A percentile compares a stretch with the other conserved stretches of the same genome.
These are phyloP conservation scores for Fragum whitleyi DNA, from an alignment of 2,888 invertebrate species.

Conservation along the genomic window DNA sequence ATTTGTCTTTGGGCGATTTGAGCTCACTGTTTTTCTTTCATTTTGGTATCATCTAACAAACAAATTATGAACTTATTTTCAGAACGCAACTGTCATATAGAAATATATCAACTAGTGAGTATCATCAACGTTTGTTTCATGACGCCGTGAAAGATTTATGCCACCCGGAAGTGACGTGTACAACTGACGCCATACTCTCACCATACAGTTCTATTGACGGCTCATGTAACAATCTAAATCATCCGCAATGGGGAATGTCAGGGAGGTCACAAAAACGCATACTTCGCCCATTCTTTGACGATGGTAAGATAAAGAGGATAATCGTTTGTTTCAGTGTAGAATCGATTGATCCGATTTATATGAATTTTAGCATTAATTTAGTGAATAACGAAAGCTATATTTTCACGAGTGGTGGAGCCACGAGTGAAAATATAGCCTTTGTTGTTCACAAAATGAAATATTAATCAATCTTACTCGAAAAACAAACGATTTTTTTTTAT, in stretches of 20 bases:
- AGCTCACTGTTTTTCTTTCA: too few species aligned
- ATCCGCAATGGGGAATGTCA: slow-evolving; percentile 50
- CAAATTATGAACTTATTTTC: background rate
- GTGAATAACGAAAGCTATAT: too few species aligned
- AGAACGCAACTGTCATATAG: slow-evolving; percentile 8
- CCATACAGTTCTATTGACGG: slow-evolving; percentile 50
- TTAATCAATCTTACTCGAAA: too few species aligned
- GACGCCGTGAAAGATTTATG: slow-evolving; percentile 31
- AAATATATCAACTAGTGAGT: slow-evolving; percentile 10
- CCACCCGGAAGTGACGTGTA: slow-evolving; percentile 28
- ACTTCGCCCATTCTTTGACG: slow-evolving; percentile 34
- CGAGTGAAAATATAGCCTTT: too few species aligned
- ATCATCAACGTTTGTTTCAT: slow-evolving; percentile 10
- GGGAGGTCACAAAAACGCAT: slow-evolving; percentile 23
- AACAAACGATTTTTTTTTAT: too few species aligned
- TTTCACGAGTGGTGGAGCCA: too few species aligned
- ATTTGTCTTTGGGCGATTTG: too few species aligned
- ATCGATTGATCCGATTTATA: too few species aligned
- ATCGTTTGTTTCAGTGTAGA: too few species aligned
- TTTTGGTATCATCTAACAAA: too few species aligned
- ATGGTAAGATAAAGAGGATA: slow-evolving; percentile 30
- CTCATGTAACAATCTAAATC: slow-evolving; percentile 44
- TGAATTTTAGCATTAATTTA: too few species aligned
- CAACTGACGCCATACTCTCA: slow-evolving; percentile 21
- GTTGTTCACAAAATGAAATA: too few species aligned